Evolutionary conservation across 2,888 invertebrate species (phyloP), one percentile per base, ranked within the genome.

Genomic region (Pardosa pseudoannulata): DNA sequence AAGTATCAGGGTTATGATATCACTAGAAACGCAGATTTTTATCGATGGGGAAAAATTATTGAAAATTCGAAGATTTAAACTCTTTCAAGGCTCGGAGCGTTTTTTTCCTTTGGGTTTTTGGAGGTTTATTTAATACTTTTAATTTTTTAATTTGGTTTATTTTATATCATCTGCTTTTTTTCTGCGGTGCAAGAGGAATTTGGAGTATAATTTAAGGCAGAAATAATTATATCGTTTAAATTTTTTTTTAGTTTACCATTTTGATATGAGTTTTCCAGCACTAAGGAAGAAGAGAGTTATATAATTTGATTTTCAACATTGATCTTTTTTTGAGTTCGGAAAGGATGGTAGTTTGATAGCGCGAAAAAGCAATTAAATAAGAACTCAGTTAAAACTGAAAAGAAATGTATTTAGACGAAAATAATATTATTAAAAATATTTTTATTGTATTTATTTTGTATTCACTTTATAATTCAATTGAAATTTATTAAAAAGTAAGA

Each of bases 11-110:
- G 23, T 23, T 46, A 46, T 23, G 56, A 23, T 56, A 23, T 56
- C 56, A 56, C 19, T 23, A 23, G 23, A 56, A 23, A 23, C 56
- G 2, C 41, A n/a, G 16, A 23, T 23, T 56, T 16, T 56, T 56
- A 6, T 23, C 23, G 19, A 23, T 23, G 5, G 19, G 56, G 23
- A 23, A 56, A 56, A 56, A 56, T 56, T 56, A 56, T 56, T 23
- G 56, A 56, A 56, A 56, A 56, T 56, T 56, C 56, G 56, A 56
- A 19, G 56, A 56, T 56, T 16, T 56, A 56, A 23, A 11, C 23
- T 36, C 36, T 56, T 56, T 23, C 23, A 56, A 19, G 16, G 23
- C 56, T 56, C 23, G 16, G 16, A 5, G 36, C 5, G 7, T 6
- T 2, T 9, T 56, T 56, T 56, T 56, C 23, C 6, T 56, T 2